phyloP scores from a whole-genome alignment of 2,888 invertebrate genomes.

The Gryllus longicercus region DNA sequence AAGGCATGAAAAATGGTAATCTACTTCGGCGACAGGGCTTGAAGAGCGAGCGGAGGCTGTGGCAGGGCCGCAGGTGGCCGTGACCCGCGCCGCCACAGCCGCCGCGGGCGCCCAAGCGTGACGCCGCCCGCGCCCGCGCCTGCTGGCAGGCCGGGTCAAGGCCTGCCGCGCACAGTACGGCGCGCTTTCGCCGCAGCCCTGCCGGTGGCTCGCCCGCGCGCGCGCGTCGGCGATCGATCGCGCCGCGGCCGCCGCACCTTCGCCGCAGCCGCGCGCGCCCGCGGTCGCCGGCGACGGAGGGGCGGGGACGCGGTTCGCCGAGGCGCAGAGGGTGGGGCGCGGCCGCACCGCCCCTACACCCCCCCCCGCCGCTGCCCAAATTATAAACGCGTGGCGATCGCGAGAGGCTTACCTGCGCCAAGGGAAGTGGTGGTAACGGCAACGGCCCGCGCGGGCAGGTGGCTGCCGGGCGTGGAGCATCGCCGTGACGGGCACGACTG shows the following conservation, averaged over 20 bases:
- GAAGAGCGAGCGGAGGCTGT: not conserved
- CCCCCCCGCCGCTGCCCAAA: no score
- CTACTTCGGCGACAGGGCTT: not conserved
- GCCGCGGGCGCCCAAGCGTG: not conserved
- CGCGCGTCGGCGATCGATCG: not conserved
- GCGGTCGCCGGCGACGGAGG: not conserved
- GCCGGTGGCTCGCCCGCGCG: not conserved
- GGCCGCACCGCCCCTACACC: not conserved
- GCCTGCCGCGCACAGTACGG: conserved; percentile 2
- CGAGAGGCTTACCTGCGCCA: no score
- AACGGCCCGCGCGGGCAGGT: no score
- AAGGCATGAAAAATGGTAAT: no score
- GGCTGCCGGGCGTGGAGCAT: not conserved
- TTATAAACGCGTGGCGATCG: no score
- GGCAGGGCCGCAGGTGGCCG: not conserved
- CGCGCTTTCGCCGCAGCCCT: conserved; percentile 1
- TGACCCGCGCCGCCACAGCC: not conserved
- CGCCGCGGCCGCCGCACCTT: not conserved
- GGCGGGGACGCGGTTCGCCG: not conserved
- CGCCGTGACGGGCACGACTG: not conserved
- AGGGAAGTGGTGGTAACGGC: no score
- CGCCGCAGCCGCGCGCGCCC: not conserved
- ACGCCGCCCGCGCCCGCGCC: not conserved
- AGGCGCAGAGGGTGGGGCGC: not conserved
- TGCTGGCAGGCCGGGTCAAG: not conserved